These are phyloP conservation scores for Poecilobothrus nobilitatus DNA, from an alignment of 2,888 invertebrate species.

Conservation along the genomic window DNA sequence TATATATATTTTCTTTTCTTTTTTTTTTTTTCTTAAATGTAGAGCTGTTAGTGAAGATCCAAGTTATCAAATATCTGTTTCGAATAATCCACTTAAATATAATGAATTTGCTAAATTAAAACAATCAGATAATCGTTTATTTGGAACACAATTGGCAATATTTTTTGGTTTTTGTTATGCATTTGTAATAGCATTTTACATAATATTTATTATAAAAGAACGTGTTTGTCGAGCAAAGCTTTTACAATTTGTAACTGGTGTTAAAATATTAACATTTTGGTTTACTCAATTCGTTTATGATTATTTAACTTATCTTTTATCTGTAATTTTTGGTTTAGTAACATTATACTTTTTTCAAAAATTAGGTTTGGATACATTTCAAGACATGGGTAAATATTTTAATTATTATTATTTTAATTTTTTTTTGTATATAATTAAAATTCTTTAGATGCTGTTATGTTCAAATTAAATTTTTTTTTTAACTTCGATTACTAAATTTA, in stretches of 20 bases:
- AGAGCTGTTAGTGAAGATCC: conserved; percentile 28
- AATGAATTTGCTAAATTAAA: conserved; percentile 35
- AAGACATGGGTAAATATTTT: conserved; percentile 28
- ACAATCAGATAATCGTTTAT: conserved; percentile 30
- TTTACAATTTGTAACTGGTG: conserved; percentile 67
- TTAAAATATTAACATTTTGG: conserved; percentile 64
- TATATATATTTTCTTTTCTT: too few species aligned
- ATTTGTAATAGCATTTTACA: conserved; percentile 57
- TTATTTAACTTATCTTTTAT: conserved; percentile 53
- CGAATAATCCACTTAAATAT: conserved; percentile 53
- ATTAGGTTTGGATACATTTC: conserved; percentile 43
- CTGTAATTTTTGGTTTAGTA: conserved; percentile 54
- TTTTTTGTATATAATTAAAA: too few species aligned
- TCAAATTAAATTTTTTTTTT: too few species aligned
- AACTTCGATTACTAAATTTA: too few species aligned
- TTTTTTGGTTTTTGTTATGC: conserved; percentile 68
- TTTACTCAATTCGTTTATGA: conserved; percentile 54
- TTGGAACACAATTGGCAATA: conserved; percentile 56
- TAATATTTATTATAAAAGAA: conserved; percentile 57
- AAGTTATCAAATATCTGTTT: conserved; percentile 58
- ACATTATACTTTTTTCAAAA: conserved; percentile 59
- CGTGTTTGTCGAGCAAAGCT: conserved; percentile 64
- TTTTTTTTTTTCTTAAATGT: conserved; percentile 18
- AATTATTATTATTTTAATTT: too few species aligned
- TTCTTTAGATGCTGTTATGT: too few species aligned